Base-by-base conservation (phyloP, 2,888 invertebrate genomes). In the Cremastobaeus sp. region DNA sequence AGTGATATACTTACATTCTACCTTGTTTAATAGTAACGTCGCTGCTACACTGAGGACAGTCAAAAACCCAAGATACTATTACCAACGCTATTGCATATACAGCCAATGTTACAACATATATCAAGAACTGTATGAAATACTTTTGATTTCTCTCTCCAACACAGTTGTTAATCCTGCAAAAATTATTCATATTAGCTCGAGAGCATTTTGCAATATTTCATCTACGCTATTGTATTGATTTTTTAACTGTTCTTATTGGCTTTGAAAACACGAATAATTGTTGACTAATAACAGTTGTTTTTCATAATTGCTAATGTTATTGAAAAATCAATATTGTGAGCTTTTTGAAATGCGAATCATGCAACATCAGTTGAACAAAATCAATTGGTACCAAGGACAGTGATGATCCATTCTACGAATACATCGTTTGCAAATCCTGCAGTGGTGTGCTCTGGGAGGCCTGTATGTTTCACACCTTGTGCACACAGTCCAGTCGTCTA, bases 71-170 rank as follows among this genome's bases (percentile, higher is more conserved):
- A 0, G 94, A 92, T 45, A 91, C 88, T 28, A 93, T 89, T 35
- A 95, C 92, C 81, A 95, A 88, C n/a, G 89, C 88, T 35, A 94
- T 90, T 5, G 94, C 92, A 85, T 94, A 94, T 0, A 90, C 78
- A 1, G 92, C 90, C 70, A 93, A 86, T 41, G 91, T 87, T 59
- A 93, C 94, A 69, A 94, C 94, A 85, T 94, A 96, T 35, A 95
- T 89, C 74, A 95, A 89, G 89, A 96, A 96, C 84, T 96, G 94
- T 77, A 96, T 91, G 88, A 96, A 96, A 89, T 94, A 96, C 87
- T 96, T 96, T 89, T 96, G 96, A 89, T 97, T 96, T 82, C 92
- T 91, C 88, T 96, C 96, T 39, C 96, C 96, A 3, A 96, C 95
- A 87, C 96, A 96, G 88, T 97, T 97, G 86, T 97, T 97, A 45